Evolutionary conservation across 2,113 vertebrate genomes (phyloP), one percentile per base, ranked within the genome.

Genomic region (Scortum barcoo): DNA sequence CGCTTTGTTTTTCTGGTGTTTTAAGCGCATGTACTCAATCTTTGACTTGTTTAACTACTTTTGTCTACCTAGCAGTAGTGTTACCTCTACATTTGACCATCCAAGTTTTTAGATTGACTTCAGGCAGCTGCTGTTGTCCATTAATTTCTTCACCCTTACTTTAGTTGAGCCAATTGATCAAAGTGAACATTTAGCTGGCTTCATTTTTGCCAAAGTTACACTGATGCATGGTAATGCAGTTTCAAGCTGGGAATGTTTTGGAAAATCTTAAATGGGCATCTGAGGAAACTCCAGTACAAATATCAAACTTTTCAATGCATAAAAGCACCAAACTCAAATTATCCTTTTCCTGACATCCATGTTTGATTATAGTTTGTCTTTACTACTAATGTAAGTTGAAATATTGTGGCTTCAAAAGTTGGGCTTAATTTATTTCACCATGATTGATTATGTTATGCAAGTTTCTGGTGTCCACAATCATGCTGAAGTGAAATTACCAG

Each of bases 401-500:
- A 30, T 6, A 19, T 60, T 42, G 48, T 53, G 33, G 48, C 17
- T 66, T 20, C 26, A 44, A 40, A 54, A 33, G 33, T 6, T 57
- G 19, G 38, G 62, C 36, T 51, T 19, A 10, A 33, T 48, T 68
- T 6, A 36, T 36, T 69, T 58, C 40, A 44, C 13, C 38, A 3
- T 68, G 36, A 77, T 73, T 51, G 73, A 81, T 87, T 63, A 57
- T n/a, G 46, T 44, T 58, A 42, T 51, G 33, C 20, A 67, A 22
- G 44, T 56, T 61, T 80, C 56, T 72, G 14, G 24, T 73, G 12
- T 57, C 63, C n/a, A 40, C 19, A 58, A 53, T 84, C 42, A 53
- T 54, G 30, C 12, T 40, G 16, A 22, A n/a, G n/a, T 26, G 33
- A 72, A 76, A 61, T 51, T 14, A 51, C 24, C 54, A 62, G 28